Evolutionary conservation across 1,140 invertebrate genomes (phyloP).

Genomic region (Polypedilum pembai): DNA sequence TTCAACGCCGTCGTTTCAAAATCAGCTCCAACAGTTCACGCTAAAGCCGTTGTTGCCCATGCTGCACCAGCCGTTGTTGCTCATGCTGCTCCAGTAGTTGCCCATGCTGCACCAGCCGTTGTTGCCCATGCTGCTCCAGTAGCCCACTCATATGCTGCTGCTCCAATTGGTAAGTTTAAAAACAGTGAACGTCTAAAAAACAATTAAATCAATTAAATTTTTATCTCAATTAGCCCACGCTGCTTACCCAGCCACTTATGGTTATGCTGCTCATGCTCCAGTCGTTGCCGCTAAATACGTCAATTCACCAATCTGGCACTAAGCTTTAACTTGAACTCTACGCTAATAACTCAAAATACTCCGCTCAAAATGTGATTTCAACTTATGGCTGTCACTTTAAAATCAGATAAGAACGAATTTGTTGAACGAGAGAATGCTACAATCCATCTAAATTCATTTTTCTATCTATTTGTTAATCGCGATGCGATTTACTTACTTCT

Average conservation of each 20-base stretch:
- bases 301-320: conserved; percentile 22
- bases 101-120: conserved; percentile 32
- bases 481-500: not conserved
- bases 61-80: conserved; percentile 31
- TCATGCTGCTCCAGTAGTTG: conserved; percentile 39
- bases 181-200: not conserved
- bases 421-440: not conserved
- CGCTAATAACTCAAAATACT: not conserved
- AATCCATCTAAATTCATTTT: not conserved
- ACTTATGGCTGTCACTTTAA: conserved; percentile 24
- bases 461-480: not conserved
- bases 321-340: not conserved
- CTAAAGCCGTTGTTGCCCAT: conserved; percentile 33
- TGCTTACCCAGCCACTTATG: not conserved
- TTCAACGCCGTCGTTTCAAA: conserved; percentile 43
- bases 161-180: not conserved
- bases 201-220: not conserved
- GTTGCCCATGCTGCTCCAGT: conserved; percentile 40
- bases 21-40: conserved; percentile 48
- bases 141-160: conserved; percentile 26
- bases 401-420: not conserved
- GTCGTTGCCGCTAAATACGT: not conserved
- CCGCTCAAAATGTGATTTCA: conserved; percentile 24
- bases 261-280: conserved; percentile 16
- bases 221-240: not conserved